A percentile compares a stretch with the other conserved stretches of the same genome.
Conservation (phyloP, 1,140 invertebrate species). For the Nixonia krombeini region DNA sequence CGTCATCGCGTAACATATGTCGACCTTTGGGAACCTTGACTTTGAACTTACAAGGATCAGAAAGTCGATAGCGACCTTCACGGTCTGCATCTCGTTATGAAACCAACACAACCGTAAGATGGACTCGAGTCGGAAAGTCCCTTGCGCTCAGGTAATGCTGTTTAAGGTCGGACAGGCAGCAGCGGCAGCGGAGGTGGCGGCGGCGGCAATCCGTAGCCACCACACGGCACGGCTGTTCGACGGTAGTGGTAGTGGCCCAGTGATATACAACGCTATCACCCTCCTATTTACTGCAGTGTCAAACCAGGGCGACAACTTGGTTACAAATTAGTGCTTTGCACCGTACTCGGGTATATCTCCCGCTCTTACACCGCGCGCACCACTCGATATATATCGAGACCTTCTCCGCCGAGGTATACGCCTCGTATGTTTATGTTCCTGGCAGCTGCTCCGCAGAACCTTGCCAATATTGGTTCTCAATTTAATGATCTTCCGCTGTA, state of each 20-base stretch:
- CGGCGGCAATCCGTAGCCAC: slow-evolving; percentile 25
- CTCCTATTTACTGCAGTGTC: slow-evolving; percentile 71
- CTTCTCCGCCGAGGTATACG: slow-evolving; percentile 46
- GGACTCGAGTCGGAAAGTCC: slow-evolving; percentile 29
- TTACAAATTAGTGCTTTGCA: slow-evolving; percentile 71
- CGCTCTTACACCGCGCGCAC: slow-evolving; percentile 52
- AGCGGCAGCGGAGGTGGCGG: too few relatives aligned
- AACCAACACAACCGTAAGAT: slow-evolving; percentile 38
- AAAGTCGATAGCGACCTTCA: slow-evolving; percentile 48
- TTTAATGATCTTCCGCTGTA: slow-evolving; percentile 48
- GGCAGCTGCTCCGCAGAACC: slow-evolving; percentile 66
- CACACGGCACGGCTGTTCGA: slow-evolving; percentile 26
- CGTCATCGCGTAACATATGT: background rate
- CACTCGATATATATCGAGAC: slow-evolving; percentile 49
- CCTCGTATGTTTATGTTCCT: slow-evolving; percentile 67
- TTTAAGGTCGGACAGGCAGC: slow-evolving; percentile 47
- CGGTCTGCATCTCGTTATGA: slow-evolving; percentile 45
- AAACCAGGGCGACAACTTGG: slow-evolving; percentile 71
- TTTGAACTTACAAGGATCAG: slow-evolving; percentile 40
- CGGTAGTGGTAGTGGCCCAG: slow-evolving; percentile 54
- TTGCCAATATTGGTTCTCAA: slow-evolving; percentile 71
- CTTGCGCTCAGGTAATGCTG: slow-evolving; percentile 35
- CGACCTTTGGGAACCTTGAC: slow-evolving; percentile 32
- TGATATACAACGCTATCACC: slow-evolving; percentile 70
- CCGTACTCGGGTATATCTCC: slow-evolving; percentile 44